Base-by-base conservation (phyloP, 1,140 invertebrate species). In the Drosophila eugracilis region DNA sequence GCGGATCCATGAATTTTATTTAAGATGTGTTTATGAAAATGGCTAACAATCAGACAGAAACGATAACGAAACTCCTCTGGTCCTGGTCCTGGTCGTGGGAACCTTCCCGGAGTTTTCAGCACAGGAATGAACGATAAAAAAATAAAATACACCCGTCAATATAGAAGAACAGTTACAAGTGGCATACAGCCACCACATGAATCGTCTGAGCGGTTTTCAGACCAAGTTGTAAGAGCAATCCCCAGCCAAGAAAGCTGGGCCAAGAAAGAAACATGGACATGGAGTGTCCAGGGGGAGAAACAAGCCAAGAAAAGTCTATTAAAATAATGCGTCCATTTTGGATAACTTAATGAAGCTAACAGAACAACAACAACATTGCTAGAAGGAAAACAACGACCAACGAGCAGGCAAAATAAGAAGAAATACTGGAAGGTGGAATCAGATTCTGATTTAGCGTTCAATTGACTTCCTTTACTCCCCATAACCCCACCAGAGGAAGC, bases 261-360 rank as follows among this genome's bases (percentile, higher is more conserved):
- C 21, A 63, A 15, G 26, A 49, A 39, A 39, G 47, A 53, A 48
- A 28, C 21, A 36, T 32, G 52, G 42, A 42, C 26, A n/a, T n/a
- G 32, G n/a, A n/a, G 15, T 41, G 48, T 22, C 36, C 44, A 26
- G 44, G 45, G 44, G 42, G 24, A 49, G 57, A 76, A 57, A 49
- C 47, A 59, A 62, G 67, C 49, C 50, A 81, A n/a, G n/a, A 86
- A 75, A 75, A 72, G 66, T 69, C 59, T 69, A 78, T 89, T 89
- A 84, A 88, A 89, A 88, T 84, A 88, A 89, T 89, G 75, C 83
- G 78, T 84, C 84, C 83, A 89, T 88, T 88, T 88, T 88, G 83
- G 71, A 78, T 78, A 89, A 78, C 60, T n/a, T n/a, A 88, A 83
- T 88, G 84, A 78, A 66, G 60, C 73, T 75, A 78, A 89, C 78